Evolutionary conservation across 1,140 invertebrate species (phyloP), one percentile per base, ranked within the genome.

Genomic region (Lepidotrigona ventralis): DNA sequence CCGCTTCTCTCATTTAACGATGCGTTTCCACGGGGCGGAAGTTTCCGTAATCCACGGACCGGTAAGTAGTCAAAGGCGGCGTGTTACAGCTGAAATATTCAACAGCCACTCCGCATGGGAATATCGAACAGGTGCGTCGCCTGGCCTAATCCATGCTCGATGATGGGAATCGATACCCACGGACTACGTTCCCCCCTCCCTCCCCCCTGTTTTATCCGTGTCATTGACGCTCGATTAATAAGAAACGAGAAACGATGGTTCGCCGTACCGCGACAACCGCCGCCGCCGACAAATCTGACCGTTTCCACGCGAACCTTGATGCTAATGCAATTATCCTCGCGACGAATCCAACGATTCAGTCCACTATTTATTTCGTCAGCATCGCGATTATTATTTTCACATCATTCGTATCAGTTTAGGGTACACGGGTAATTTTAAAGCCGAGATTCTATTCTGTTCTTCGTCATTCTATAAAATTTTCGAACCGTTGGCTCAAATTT

Each of bases 41-140:
- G 89, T 90, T 88, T 84, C 80, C 39, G 75, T 85, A 83, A 81
- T 79, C 72, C 74, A 64, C 66, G 70, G 80, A 89, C 84, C 88
- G 85, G 84, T 90, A 90, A 90, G 85, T 89, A 90, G 84, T 89
- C 81, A 80, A 83, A 79, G 63, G 63, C 78, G 29, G 74, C 71
- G 83, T 68, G 66, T 54, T 84, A 81, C 81, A 56, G 79, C 33
- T 90, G 79, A 90, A 90, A 90, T 90, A 90, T 90, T 90, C 88
- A 89, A 81, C 85, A 84, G n/a, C 81, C 85, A 88, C 84, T 86
- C 81, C 33, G 75, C 63, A n/a, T 33, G 56, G 87, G 69, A 78
- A 78, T 75, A 84, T 33, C 39, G 78, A 84, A 71, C 83, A 79
- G 71, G 46, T 83, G 71, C 71, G 77, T 88, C 60, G 75, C 26